Evolutionary conservation across 2,797 vertebrate species (phyloP), one percentile per base, ranked within the genome.

Genomic region (Enteromius unitaeniatus): DNA sequence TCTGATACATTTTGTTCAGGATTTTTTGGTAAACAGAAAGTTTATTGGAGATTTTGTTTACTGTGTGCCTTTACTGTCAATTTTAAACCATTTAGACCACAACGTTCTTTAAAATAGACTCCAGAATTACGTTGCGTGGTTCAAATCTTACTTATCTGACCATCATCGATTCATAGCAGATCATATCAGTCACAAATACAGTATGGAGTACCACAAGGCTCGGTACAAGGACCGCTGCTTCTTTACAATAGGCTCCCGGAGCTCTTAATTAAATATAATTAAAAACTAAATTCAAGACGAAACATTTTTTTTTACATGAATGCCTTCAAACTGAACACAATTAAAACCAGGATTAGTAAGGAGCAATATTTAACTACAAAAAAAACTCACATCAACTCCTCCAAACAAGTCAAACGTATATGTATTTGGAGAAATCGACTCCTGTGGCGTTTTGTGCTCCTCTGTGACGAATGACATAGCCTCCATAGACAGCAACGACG

Each of bases 391-490:
- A 93, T 99, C 96, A 0, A 99, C 97, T 91, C 98, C 98, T 91
- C 98, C 98, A 91, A 99, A 99, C 79, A 99, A 95, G 88, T 98
- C 97, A 93, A 99, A 99, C 0, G 97, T 98, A 91, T 99, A 97
- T 0, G 98, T 99, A 91, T 99, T 99, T 86, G 96, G 87, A 6
- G 87, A 88, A 26, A 84, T 58, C 89, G 96, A 96, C 93, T 97
- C 97, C 94, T 96, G 97, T 90, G 96, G 95, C 37, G 94, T 95
- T 94, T 97, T 99, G 90, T 96, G 91, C 87, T 99, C 97, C 91
- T 99, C 98, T 31, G 98, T 98, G 79, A 99, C 97, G 93, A 97
- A 99, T 78, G 96, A 96, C 97, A 99, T 98, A 82, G 98, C 98
- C 92, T 99, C 98, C 97, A 99, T 96, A 3, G 98, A 99, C 42